A percentile compares a stretch with the other conserved stretches of the same genome.
Conservation (phyloP, 2,113 vertebrate species). For the Albula goreensis region DNA sequence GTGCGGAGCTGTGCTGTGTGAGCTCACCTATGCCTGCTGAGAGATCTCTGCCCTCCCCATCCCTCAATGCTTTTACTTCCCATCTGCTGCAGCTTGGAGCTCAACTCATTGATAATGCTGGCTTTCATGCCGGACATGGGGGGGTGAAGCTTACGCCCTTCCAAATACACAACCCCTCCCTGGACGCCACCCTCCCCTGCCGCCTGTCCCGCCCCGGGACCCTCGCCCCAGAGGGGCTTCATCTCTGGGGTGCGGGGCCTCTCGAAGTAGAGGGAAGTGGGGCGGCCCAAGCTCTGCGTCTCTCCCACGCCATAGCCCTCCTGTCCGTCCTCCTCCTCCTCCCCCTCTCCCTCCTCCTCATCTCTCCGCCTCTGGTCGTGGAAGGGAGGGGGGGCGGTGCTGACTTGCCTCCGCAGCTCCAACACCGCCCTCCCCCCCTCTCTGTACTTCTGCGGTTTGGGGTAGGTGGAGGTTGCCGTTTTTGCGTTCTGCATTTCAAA, state of each 20-base stretch:
- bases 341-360: slow-evolving; percentile 50
- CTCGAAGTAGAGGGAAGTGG: slow-evolving; percentile 70
- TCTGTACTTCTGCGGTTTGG: slow-evolving; percentile 64
- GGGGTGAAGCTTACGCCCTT: slow-evolving; percentile 72
- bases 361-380: slow-evolving; percentile 65
- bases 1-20: slow-evolving; percentile 2
- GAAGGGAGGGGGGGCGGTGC: slow-evolving; percentile 65
- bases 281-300: slow-evolving; percentile 64
- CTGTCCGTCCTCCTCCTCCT: slow-evolving; percentile 49
- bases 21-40: slow-evolving; percentile 78
- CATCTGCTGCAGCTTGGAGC: slow-evolving; percentile 86
- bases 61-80: slow-evolving; percentile 67
- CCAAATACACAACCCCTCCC: slow-evolving; percentile 51
- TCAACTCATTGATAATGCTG: slow-evolving; percentile 89
- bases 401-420: slow-evolving; percentile 67
- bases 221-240: slow-evolving; percentile 67
- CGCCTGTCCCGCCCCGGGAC: slow-evolving; percentile 45
- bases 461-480: slow-evolving; percentile 68
- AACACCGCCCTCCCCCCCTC: slow-evolving; percentile 56
- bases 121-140: slow-evolving; percentile 81
- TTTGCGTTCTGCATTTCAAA: slow-evolving; percentile 79
- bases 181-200: slow-evolving; percentile 49
- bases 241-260: slow-evolving; percentile 71
- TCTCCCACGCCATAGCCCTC: slow-evolving; percentile 60
- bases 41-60: slow-evolving; percentile 69